Evolutionary conservation across 2,797 vertebrate genomes (phyloP).

Genomic region (Sebastes hubbsi): DNA sequence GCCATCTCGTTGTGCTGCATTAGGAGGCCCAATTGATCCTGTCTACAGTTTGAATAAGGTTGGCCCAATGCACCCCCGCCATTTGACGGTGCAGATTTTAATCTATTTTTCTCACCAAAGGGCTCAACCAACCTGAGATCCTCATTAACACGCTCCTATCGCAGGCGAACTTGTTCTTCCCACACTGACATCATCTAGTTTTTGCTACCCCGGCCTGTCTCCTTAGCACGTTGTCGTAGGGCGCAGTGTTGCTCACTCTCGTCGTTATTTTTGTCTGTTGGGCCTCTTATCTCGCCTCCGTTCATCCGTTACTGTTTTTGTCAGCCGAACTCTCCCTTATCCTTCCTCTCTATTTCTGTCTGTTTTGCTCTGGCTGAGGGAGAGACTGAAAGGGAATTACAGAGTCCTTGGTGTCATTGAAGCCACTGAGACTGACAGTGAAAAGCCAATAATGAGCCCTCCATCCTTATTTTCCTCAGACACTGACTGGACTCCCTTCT

Average conservation of each 20-base stretch:
- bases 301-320: conserved; percentile 30
- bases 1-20: conserved; percentile 60
- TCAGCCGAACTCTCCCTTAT: conserved; percentile 27
- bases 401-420: conserved; percentile 58
- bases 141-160: conserved; percentile 50
- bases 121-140: conserved; percentile 28
- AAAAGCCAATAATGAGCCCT: conserved; percentile 63
- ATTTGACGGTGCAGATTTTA: conserved; percentile 28
- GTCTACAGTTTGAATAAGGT: conserved; percentile 63
- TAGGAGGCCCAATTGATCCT: conserved; percentile 63
- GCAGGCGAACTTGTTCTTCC: conserved; percentile 10
- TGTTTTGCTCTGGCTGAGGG: conserved; percentile 26
- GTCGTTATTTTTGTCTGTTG: conserved; percentile 25
- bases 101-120: conserved; percentile 21
- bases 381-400: conserved; percentile 54
- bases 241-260: not conserved
- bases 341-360: conserved; percentile 55
- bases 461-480: conserved; percentile 36
- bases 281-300: conserved; percentile 40
- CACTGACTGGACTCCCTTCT: conserved; percentile 26
- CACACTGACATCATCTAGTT: conserved; percentile 6
- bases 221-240: not conserved
- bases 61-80: conserved; percentile 52
- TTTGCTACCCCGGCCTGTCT: not conserved
- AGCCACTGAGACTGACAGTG: conserved; percentile 59